A percentile compares a stretch with the other conserved stretches of the same genome.
These are phyloP conservation scores for Erannis defoliaria DNA, from an alignment of 2,888 invertebrate genomes.

Conservation along the genomic window DNA sequence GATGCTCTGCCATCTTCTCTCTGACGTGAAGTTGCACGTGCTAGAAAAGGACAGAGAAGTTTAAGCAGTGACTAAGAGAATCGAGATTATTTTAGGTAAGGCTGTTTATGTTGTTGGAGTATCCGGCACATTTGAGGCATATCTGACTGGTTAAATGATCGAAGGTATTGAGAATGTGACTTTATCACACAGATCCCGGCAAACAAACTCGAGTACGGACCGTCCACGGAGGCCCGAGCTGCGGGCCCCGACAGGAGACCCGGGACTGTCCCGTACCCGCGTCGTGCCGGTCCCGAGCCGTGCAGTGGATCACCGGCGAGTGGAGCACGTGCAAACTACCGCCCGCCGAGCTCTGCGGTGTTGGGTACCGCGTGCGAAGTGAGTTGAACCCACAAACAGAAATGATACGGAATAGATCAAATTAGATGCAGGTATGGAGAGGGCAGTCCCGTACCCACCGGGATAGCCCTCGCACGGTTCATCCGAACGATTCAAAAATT, in stretches of 20 bases:
- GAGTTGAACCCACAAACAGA: slow-evolving; percentile 41
- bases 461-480: no score
- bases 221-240: slow-evolving; percentile 82
- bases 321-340: slow-evolving; percentile 85
- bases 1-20: no score
- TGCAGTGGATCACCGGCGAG: slow-evolving; percentile 80
- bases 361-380: slow-evolving; percentile 83
- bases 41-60: no score
- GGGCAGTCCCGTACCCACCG: no score
- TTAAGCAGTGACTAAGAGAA: no score
- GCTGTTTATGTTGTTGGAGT: background rate
- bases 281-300: slow-evolving; percentile 68
- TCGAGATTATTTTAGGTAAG: no score
- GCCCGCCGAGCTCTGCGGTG: slow-evolving; percentile 77
- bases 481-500: no score
- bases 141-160: no score
- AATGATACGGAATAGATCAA: no score
- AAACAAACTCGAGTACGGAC: slow-evolving; percentile 82
- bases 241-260: slow-evolving; percentile 82
- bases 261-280: slow-evolving; percentile 80
- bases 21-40: no score
- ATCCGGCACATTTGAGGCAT: no score
- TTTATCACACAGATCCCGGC: slow-evolving; percentile 66
- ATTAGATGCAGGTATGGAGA: no score
- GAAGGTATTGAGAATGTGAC: background rate